A percentile compares a stretch with the other conserved stretches of the same genome.
Conservation (phyloP, 1,140 invertebrate species). For the Heliconius himera region DNA sequence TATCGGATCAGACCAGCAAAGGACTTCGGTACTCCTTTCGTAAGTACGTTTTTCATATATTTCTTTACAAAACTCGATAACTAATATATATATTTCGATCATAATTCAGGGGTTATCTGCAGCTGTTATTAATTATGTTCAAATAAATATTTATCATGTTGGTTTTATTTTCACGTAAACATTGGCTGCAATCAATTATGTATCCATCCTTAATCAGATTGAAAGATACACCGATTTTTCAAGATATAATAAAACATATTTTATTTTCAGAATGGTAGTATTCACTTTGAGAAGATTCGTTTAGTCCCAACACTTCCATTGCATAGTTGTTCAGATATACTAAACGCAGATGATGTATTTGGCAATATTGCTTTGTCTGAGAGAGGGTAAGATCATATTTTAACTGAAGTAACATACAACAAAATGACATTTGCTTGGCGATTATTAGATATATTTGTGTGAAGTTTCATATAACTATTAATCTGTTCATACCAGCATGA, state of each 20-base stretch:
- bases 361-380: conserved; percentile 89
- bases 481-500: too few relatives aligned
- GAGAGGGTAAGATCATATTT: conserved; percentile 84
- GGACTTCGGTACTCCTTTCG: conserved; percentile 90
- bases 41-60: conserved; percentile 76
- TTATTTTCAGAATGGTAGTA: conserved; percentile 84
- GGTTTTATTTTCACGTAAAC: background rate
- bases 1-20: conserved; percentile 90
- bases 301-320: conserved; percentile 87
- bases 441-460: too few relatives aligned
- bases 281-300: conserved; percentile 83
- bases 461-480: too few relatives aligned
- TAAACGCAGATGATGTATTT: conserved; percentile 85
- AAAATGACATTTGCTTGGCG: too few relatives aligned
- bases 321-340: conserved; percentile 85
- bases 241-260: background rate
- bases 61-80: background rate
- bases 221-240: background rate
- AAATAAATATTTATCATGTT: background rate
- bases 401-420: background rate
- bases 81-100: background rate
- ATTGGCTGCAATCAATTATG: background rate
- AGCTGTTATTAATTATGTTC: background rate
- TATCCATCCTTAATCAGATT: too few relatives aligned
- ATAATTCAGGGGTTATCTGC: background rate